Evolutionary conservation across 2,113 vertebrate genomes (phyloP), one percentile per base, ranked within the genome.

Genomic region (Verasper variegatus): DNA sequence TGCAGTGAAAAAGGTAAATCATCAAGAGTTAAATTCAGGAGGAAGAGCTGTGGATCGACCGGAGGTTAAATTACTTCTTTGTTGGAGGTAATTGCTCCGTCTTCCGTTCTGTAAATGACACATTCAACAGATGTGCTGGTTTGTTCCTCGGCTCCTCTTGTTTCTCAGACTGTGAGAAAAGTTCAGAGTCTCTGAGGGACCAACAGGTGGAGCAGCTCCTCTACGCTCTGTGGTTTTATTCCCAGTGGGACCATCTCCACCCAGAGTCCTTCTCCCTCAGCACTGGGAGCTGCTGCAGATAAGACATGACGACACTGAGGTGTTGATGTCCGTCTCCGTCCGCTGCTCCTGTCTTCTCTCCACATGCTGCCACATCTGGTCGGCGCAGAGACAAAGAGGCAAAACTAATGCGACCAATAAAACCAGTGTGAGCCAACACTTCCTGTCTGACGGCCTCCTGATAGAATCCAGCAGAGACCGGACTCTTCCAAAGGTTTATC

Each of bases 401-500:
- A 51, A 51, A 51, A 51, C 17, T 18, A 51, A 51, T 18, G 47
- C 5, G 4, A 57, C 55, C 52, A 60, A 14, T 54, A 64, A 56
- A 58, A 57, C 21, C 61, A 23, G 81, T 56, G 14, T 2, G 64
- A 85, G 88, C 83, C 85, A 80, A 17, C 17, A 13, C 83, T 71
- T 66, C 4, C 37, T 74, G 76, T 75, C 42, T 81, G 74, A 78
- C 66, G 51, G 8, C 37, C 27, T 82, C 86, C 89, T 90, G 90
- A 91, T 86, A 85, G 76, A 90, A 54, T 11, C 51, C 51, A 54
- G 51, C 20, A n/a, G 51, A 21, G 51, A 54, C 13, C 51, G 20
- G 51, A n/a, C 85, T 86, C 85, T 70, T 85, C 86, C 84, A 83
- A 67, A 88, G 85, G 80, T 91, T 91, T 91, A 91, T 94, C 91